Base-by-base conservation (phyloP, 2,888 invertebrate genomes). In the Dichetophora obliterata region DNA sequence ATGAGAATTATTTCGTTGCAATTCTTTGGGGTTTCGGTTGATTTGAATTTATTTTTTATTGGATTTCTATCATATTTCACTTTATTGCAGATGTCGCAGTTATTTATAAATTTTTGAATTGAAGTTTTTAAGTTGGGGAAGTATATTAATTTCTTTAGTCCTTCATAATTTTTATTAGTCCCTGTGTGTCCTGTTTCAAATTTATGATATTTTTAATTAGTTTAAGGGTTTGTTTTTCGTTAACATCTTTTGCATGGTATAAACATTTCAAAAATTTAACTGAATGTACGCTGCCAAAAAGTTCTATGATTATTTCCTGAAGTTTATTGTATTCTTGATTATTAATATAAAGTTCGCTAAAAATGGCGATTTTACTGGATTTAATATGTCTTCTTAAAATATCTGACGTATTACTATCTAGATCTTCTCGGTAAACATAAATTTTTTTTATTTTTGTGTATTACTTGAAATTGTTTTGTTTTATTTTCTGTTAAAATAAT, bases 141-240 rank as follows among this genome's bases (percentile, higher is more conserved):
- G 63, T 80, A 79, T 19, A 77, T 79, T 1, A 22, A 8, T 50
- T 50, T 79, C 61, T 75, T 79, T 5, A 79, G 37, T 16, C 77
- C 70, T 69, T 79, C 77, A 61, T 80, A 77, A 48, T 81, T 80
- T 72, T 78, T 73, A 24, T 75, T 79, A 34, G 79, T 79, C 6
- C 79, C 77, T 63, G 77, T 76, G 73, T 80, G 78, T 14, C 79
- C 70, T 14, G 78, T 80, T 74, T 80, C 81, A 54, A 77, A 76
- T 22, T 77, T 79, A 43, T 81, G 80, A 61, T 79, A 80, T 34
- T 76, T 71, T 66, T 57, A 5, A 82, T 79, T 52, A 80, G 75
- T 48, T 72, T 80, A 27, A 74, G 78, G 24, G 75, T 68, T 71
- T 80, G 78, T 16, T 78, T 71, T 63, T 81, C 22, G 54, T 34